Conservation (phyloP, 2,113 vertebrate species). For the Beaufortia kweichowensis region DNA sequence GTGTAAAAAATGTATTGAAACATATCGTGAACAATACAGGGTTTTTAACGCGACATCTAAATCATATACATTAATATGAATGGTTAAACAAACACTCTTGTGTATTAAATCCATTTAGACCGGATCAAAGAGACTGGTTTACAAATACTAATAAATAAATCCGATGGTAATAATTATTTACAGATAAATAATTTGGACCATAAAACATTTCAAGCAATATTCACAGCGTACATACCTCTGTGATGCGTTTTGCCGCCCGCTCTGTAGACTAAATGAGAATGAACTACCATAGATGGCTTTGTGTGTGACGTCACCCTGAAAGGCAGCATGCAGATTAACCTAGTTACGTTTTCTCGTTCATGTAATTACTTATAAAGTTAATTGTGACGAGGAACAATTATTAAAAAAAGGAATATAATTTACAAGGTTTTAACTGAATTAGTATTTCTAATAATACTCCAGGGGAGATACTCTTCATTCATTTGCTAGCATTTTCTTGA, state of each 20-base stretch:
- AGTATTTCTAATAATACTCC: neutral
- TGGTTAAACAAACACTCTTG: neutral
- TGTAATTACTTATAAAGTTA: no score
- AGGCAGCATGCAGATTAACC: neutral
- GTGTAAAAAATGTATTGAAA: neutral
- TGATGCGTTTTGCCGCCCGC: neutral
- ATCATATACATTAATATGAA: neutral
- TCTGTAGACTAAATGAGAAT: neutral
- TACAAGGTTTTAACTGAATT: neutral
- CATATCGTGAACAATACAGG: neutral
- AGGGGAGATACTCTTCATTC: neutral
- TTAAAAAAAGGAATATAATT: no score
- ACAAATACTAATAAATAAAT: neutral
- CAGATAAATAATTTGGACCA: neutral
- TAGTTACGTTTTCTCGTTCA: neutral
- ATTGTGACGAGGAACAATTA: no score
- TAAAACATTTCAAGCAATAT: neutral
- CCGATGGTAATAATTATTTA: neutral
- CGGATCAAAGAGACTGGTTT: neutral
- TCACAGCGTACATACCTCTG: neutral
- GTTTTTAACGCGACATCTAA: neutral
- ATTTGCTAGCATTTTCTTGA: neutral
- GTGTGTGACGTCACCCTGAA: conserved; percentile 43
- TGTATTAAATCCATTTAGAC: neutral
- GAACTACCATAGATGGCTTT: conserved; percentile 34